Conservation (phyloP, 2,888 invertebrate species). For the Cephus rjabovi region DNA sequence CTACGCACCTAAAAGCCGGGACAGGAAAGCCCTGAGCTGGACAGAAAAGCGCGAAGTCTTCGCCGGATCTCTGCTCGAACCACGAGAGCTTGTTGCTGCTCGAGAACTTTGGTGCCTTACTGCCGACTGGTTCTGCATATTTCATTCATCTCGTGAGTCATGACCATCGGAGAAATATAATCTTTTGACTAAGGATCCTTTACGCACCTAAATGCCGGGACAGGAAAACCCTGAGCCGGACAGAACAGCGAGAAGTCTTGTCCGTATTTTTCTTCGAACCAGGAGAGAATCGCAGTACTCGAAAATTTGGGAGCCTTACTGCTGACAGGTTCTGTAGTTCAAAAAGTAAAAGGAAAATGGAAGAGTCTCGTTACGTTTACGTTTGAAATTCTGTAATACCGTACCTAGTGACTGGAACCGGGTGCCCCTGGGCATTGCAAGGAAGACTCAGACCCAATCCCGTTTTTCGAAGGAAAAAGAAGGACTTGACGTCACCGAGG, state of each 20-base stretch:
- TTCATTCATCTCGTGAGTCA: background rate
- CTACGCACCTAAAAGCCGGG: conserved; percentile 75
- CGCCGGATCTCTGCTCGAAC: conserved; percentile 57
- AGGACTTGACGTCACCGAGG: conserved; percentile 70
- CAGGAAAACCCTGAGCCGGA: conserved; percentile 82
- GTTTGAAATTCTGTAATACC: conserved; percentile 13
- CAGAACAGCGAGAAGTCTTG: conserved; percentile 75
- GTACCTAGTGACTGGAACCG: conserved; percentile 68
- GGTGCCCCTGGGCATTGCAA: conserved; percentile 70
- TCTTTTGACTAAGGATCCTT: background rate
- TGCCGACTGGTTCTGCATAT: conserved; percentile 70
- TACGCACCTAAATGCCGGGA: conserved; percentile 76
- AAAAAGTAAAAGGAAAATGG: background rate
- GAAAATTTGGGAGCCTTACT: conserved; percentile 77
- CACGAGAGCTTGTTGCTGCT: conserved; percentile 49
- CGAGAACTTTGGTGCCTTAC: conserved; percentile 76
- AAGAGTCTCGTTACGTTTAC: background rate
- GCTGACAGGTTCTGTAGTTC: conserved; percentile 69
- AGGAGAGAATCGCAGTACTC: conserved; percentile 49
- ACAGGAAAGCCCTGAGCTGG: conserved; percentile 83
- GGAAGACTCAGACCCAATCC: conserved; percentile 61
- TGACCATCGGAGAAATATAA: background rate
- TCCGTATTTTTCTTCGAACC: conserved; percentile 55
- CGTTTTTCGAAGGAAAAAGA: conserved; percentile 53
- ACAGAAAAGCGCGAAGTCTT: conserved; percentile 75